Conservation (phyloP, 2,888 invertebrate genomes). For the Netelia virgata region DNA sequence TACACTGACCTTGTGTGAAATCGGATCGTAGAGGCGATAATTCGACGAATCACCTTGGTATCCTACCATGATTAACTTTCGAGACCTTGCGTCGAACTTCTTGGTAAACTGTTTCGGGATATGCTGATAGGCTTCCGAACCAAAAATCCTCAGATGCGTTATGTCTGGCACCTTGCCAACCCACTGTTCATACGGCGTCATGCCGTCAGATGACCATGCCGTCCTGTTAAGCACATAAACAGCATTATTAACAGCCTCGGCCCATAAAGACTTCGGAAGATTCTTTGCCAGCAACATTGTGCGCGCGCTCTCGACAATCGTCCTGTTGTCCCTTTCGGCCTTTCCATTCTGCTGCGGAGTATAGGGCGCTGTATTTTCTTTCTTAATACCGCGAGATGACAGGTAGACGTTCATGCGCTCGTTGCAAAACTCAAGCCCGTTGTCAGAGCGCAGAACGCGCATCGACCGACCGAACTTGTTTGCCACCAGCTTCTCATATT, state of each 20-base stretch:
- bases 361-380: constrained; percentile 56
- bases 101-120: constrained; percentile 29
- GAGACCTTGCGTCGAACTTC: neutral
- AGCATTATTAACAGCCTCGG: constrained; percentile 70
- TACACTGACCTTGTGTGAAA: neutral
- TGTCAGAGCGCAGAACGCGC: constrained; percentile 47
- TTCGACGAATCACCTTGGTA: constrained; percentile 15
- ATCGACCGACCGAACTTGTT: constrained; percentile 46
- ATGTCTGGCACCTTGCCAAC: neutral
- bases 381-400: constrained; percentile 29
- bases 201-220: constrained; percentile 15
- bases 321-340: constrained; percentile 73
- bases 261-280: constrained; percentile 64
- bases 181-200: constrained; percentile 45
- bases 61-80: constrained; percentile 20
- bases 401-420: constrained; percentile 48
- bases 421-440: constrained; percentile 64
- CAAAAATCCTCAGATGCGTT: neutral
- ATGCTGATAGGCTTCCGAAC: constrained; percentile 6
- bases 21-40: neutral
- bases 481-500: constrained; percentile 33
- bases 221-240: constrained; percentile 45
- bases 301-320: constrained; percentile 56
- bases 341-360: constrained; percentile 65
- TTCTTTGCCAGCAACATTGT: neutral